Evolutionary conservation across 2,113 vertebrate species (phyloP).

Genomic region (Scopus umbretta): DNA sequence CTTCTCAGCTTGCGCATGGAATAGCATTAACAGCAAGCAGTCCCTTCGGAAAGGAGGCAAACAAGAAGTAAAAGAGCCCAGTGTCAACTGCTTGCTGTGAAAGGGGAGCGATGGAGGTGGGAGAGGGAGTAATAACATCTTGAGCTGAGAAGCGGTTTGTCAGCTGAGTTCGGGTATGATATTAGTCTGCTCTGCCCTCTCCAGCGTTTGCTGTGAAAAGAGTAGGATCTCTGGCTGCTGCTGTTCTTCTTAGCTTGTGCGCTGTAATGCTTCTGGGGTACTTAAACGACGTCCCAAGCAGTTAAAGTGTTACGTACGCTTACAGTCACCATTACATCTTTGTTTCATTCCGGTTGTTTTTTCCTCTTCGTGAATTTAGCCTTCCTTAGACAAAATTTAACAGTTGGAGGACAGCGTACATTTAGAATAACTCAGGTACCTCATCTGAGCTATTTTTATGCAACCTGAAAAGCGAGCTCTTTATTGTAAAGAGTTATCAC

Average conservation of each 20-base stretch:
- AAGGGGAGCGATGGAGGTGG: not conserved
- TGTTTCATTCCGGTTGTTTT: not conserved
- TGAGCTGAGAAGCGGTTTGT: not conserved
- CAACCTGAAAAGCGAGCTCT: not conserved
- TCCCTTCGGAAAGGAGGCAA: not conserved
- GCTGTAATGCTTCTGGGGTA: not conserved
- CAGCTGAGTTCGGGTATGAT: not conserved
- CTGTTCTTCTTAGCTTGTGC: not conserved
- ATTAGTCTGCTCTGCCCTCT: not conserved
- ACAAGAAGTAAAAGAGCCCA: not conserved
- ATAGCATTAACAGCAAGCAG: constrained; percentile 15
- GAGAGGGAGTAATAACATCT: not conserved
- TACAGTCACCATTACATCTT: not conserved
- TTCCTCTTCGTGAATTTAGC: not conserved
- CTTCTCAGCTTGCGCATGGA: constrained; percentile 9
- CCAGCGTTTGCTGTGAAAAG: not conserved
- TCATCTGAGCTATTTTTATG: not conserved
- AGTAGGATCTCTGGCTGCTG: not conserved
- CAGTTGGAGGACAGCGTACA: not conserved
- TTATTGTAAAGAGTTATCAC: not conserved
- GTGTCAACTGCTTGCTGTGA: constrained; percentile 13
- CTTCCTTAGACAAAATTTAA: not conserved
- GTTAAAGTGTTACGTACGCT: not conserved
- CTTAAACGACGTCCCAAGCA: not conserved
- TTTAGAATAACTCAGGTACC: not conserved